These are phyloP conservation scores for Oryzias woworae DNA, from an alignment of 2,113 vertebrate species.

Conservation along the genomic window DNA sequence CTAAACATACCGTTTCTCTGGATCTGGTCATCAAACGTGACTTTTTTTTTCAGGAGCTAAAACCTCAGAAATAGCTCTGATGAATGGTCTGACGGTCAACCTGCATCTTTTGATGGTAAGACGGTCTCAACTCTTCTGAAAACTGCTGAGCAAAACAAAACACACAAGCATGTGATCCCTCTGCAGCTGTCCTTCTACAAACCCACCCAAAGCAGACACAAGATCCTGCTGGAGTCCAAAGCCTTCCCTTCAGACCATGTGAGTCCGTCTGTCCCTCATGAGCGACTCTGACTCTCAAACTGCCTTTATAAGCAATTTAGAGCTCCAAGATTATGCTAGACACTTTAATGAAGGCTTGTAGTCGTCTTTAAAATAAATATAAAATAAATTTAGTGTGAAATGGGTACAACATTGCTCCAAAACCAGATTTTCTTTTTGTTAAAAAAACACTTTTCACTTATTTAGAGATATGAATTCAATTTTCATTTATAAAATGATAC, in stretches of 20 bases:
- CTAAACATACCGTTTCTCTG: too few relatives aligned
- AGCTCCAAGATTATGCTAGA: too few relatives aligned
- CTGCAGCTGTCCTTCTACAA: constrained; percentile 94
- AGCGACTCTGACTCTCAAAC: neutral
- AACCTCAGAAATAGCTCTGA: constrained; percentile 78
- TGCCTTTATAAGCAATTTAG: neutral
- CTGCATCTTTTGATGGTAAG: constrained; percentile 91
- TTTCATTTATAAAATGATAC: too few relatives aligned
- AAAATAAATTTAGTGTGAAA: too few relatives aligned
- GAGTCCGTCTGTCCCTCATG: constrained; percentile 55
- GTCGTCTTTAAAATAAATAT: too few relatives aligned
- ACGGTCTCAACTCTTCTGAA: neutral
- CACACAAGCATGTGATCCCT: neutral
- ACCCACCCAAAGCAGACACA: constrained; percentile 85
- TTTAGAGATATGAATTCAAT: too few relatives aligned
- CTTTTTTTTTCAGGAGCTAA: constrained; percentile 50
- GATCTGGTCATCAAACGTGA: neutral
- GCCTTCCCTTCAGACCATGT: constrained; percentile 98
- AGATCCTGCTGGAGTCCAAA: constrained; percentile 90
- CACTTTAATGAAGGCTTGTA: too few relatives aligned
- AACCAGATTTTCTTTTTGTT: too few relatives aligned
- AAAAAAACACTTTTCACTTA: too few relatives aligned
- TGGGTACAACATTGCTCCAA: too few relatives aligned
- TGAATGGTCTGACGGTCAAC: constrained; percentile 94
- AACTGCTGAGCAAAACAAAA: too few relatives aligned